Percentiles rank a stretch among this genome's conserved stretches.
These are phyloP conservation scores for Hermaeophaga mercurialis DNA, from an alignment of 2,888 invertebrate species.

Conservation along the genomic window DNA sequence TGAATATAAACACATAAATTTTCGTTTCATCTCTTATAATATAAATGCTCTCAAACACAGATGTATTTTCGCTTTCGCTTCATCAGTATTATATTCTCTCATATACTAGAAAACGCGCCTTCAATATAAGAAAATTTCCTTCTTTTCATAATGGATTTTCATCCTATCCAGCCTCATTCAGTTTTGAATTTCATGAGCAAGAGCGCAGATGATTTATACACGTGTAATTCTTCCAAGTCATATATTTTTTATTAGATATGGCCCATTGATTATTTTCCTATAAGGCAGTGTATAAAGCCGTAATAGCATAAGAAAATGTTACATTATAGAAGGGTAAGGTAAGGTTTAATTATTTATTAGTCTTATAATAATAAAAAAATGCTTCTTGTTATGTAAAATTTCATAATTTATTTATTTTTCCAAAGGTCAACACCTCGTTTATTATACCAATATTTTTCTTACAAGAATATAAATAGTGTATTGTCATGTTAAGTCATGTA, in stretches of 20 bases:
- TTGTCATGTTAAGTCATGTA: no score
- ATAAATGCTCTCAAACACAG: background rate
- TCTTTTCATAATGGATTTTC: constrained; percentile 1
- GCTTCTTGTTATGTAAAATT: no score
- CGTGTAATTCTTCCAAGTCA: constrained; percentile 20
- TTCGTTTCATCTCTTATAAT: background rate
- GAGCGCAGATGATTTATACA: constrained; percentile 19
- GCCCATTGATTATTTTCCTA: constrained; percentile 12
- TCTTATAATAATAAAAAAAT: no score
- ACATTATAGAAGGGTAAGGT: background rate
- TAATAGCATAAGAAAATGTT: background rate
- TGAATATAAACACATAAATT: background rate
- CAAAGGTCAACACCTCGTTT: no score
- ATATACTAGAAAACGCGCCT: background rate
- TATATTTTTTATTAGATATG: constrained; percentile 12
- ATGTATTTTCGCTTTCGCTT: background rate
- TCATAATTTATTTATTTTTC: no score
- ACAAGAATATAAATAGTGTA: no score
- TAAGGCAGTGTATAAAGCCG: background rate
- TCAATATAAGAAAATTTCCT: background rate
- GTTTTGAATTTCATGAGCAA: constrained; percentile 27
- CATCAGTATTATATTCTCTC: background rate
- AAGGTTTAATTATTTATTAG: no score
- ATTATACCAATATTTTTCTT: no score
- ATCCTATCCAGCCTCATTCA: constrained; percentile 7